phyloP scores from a whole-genome alignment of 2,888 invertebrate genomes.

The Tiphia femorata region DNA sequence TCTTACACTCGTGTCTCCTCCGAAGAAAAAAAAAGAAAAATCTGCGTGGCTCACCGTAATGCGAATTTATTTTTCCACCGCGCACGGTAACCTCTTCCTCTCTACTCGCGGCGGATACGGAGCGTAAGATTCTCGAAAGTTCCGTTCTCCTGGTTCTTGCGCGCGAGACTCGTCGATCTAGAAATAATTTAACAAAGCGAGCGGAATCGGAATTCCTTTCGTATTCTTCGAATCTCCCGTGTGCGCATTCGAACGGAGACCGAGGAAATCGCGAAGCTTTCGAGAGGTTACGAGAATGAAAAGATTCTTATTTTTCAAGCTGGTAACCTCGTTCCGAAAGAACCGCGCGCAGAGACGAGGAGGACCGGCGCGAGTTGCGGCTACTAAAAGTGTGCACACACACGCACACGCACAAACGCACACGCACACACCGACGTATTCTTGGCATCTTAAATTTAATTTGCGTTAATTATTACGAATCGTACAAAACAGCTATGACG shows the following conservation, averaged over 20 bases:
- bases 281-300: too few species aligned
- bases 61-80: conserved; percentile 24
- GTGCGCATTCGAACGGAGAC: background rate
- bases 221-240: background rate
- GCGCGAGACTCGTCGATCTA: background rate
- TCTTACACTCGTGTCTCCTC: conserved; percentile 31
- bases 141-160: background rate
- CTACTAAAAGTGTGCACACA: background rate
- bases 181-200: background rate
- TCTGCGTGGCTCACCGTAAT: conserved; percentile 21
- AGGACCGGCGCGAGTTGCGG: background rate
- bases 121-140: too few species aligned
- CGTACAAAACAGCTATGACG: conserved; percentile 60
- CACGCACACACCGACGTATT: conserved; percentile 41
- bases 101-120: too few species aligned
- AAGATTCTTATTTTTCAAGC: too few species aligned
- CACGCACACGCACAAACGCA: background rate
- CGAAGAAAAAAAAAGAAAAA: background rate
- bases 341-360: background rate
- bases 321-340: too few species aligned
- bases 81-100: conserved; percentile 26
- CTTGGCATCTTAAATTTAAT: conserved; percentile 54
- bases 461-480: conserved; percentile 59
- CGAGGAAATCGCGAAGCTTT: too few species aligned
- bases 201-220: background rate